phyloP scores from a whole-genome alignment of 2,888 invertebrate genomes.

The Cephus pygmeus region DNA sequence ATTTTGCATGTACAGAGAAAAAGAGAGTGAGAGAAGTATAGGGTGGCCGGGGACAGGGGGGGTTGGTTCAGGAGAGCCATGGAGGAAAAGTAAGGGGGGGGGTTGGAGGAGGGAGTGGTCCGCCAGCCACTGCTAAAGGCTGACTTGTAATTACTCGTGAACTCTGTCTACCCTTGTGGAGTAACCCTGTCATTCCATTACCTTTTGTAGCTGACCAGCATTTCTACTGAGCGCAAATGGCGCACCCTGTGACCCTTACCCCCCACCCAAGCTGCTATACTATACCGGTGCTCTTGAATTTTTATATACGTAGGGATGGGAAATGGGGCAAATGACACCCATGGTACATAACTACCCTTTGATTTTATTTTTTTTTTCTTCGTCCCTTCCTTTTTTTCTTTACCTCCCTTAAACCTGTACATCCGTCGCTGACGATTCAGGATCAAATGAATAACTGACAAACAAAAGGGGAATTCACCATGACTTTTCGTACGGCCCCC shows the following conservation, averaged over 20 bases:
- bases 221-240: constrained; percentile 26
- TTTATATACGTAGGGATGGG: too few species aligned
- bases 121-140: constrained; percentile 4
- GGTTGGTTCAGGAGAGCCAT: background rate
- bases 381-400: too few species aligned
- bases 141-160: constrained; percentile 45
- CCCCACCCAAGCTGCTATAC: background rate
- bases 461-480: constrained; percentile 3
- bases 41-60: background rate
- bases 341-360: too few species aligned
- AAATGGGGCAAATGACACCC: too few species aligned
- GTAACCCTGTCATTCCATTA: constrained; percentile 44
- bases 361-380: too few species aligned
- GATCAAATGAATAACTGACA: constrained; percentile 6
- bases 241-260: constrained; percentile 27
- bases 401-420: background rate
- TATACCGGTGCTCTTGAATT: too few species aligned
- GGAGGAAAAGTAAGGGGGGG: background rate
- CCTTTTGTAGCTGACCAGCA: constrained; percentile 37
- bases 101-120: too few species aligned
- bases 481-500: background rate
- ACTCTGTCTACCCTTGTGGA: constrained; percentile 23
- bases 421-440: background rate
- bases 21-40: constrained; percentile 4
- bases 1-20: too few species aligned